Base-by-base conservation (phyloP, 2,888 invertebrate species). In the Ceramica pisi region DNA sequence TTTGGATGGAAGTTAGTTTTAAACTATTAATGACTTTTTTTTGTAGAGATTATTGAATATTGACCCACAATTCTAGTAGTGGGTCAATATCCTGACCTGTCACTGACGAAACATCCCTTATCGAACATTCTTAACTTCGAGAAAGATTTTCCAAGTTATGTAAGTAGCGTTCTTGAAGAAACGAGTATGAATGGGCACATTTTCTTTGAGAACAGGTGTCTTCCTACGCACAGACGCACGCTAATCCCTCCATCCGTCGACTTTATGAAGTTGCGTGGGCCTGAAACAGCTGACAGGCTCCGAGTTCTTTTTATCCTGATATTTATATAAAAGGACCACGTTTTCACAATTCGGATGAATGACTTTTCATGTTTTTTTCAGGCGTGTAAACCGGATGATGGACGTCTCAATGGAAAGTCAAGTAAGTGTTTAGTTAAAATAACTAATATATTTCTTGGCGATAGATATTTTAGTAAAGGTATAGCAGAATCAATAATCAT, bases 221-320 rank as follows among this genome's bases (percentile, higher is more conserved):
- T 8, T 31, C 59, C 55, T 46, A 50, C 23, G 16, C 51, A 21
- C 12, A 12, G 51, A 55, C 23, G 16, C 51, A 21, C 12, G 9
- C 48, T 63, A 67, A 75, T 60, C 75, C 59, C 26, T 38, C 6
- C 41, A 16, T 59, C 53, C 21, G 61, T 53, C 65, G 64, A 63
- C 77, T 77, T 80, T 67, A 56, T 61, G 59, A 75, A 78, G 51
- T 68, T 10, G 57, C 62, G 79, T 75, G 55, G 61, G 55, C 46
- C 41, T 35, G 9, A 23, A 51, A 67, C 81, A 81, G 76, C 64
- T 78, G 78, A 81, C 59, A 31, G 38, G 16, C 57, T n/a, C 14
- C 35, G 12, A 53, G 21, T 46, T 53, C 61, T 23, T 78, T 78
- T 66, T 67, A 75, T 51, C 50, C 31, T 50, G n/a, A 75, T 50